Evolutionary conservation across 2,113 vertebrate genomes (phyloP).

Genomic region (Anas platyrhynchos): DNA sequence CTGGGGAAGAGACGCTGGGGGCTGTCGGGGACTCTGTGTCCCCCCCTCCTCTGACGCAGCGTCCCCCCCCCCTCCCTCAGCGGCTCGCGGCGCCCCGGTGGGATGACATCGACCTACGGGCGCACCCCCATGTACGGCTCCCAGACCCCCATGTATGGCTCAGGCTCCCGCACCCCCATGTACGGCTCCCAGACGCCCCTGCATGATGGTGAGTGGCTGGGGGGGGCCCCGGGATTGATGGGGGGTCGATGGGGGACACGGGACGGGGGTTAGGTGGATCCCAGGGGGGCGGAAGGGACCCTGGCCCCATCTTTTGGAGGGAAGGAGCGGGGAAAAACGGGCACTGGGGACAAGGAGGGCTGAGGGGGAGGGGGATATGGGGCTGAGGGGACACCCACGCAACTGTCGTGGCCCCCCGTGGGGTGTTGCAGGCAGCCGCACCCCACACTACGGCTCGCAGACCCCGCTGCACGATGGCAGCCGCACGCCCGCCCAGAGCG

Average conservation of each 20-base stretch:
- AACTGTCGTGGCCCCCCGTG: rapidly evolving
- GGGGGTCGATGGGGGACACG: no score
- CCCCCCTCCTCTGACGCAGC: rapidly evolving
- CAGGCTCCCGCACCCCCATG: conserved; percentile 93
- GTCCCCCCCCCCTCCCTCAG: conserved; percentile 61
- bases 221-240: no score
- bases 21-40: background rate
- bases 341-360: no score
- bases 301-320: no score
- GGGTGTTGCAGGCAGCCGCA: conserved; percentile 83
- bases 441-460: conserved; percentile 86
- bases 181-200: conserved; percentile 93
- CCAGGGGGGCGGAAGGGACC: background rate
- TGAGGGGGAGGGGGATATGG: no score
- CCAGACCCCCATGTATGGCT: conserved; percentile 93
- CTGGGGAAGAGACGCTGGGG: background rate
- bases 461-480: conserved; percentile 85
- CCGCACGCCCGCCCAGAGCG: conserved; percentile 93
- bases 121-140: conserved; percentile 93
- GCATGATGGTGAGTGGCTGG: conserved; percentile 85
- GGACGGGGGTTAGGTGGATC: rapidly evolving
- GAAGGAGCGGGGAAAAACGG: background rate
- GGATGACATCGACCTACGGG: conserved; percentile 86
- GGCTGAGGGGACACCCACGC: background rate
- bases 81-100: conserved; percentile 83